Evolutionary conservation across 2,113 vertebrate species (phyloP).

Genomic region (Stictonetta naevosa): DNA sequence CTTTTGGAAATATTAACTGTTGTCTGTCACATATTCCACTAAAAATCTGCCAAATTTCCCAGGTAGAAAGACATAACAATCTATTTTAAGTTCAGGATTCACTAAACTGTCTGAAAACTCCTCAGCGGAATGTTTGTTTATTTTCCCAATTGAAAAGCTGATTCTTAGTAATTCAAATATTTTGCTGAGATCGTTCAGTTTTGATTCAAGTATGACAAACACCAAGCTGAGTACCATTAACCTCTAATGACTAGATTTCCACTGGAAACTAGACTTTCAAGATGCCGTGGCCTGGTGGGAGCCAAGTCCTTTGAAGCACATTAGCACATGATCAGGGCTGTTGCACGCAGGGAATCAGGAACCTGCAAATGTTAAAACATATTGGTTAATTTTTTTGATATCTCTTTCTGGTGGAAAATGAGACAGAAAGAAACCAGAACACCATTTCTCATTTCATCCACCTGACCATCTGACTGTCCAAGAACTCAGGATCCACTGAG

Average conservation of each 20-base stretch:
- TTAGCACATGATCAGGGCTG: neutral
- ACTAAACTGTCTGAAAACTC: slow-evolving; percentile 16
- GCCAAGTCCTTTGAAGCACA: neutral
- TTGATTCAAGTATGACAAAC: slow-evolving; percentile 13
- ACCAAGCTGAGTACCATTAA: neutral
- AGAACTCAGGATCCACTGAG: neutral
- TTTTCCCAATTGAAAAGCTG: slow-evolving; percentile 28
- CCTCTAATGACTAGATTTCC: neutral
- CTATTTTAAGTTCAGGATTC: slow-evolving; percentile 48
- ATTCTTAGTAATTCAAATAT: slow-evolving; percentile 36
- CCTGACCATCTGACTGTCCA: neutral
- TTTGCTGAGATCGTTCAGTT: slow-evolving; percentile 18
- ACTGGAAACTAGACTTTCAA: neutral
- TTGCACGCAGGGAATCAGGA: neutral
- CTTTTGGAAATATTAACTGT: slow-evolving; percentile 43
- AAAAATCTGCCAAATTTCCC: slow-evolving; percentile 54
- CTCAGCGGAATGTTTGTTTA: slow-evolving; percentile 4
- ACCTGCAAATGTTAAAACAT: neutral
- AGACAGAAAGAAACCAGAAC: neutral
- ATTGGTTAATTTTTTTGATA: neutral
- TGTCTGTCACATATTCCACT: slow-evolving; percentile 41
- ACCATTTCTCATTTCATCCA: neutral
- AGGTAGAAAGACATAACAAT: slow-evolving; percentile 69
- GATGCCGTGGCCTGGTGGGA: neutral
- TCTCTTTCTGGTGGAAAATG: neutral